phyloP scores from a whole-genome alignment of 2,888 invertebrate species.

The Melolontha melolontha region DNA sequence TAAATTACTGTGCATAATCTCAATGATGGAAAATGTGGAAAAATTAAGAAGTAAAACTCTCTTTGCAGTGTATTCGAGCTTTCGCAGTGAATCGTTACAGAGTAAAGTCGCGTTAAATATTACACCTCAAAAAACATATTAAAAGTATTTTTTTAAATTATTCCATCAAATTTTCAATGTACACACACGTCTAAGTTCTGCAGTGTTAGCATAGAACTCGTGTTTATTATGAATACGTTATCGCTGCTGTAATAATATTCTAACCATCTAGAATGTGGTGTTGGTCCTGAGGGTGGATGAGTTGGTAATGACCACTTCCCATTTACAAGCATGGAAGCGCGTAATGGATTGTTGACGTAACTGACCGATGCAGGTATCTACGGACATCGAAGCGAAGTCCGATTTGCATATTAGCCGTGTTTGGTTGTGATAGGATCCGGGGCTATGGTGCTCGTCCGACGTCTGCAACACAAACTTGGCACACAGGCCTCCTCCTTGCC shows the following conservation, averaged over 20 bases:
- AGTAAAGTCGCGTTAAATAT: too few species aligned
- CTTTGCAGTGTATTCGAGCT: too few species aligned
- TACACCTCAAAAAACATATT: too few species aligned
- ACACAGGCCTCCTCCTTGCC: conserved; percentile 36
- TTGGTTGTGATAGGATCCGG: conserved; percentile 63
- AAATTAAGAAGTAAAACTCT: too few species aligned
- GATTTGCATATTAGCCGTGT: conserved; percentile 64
- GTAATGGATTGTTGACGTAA: conserved; percentile 65
- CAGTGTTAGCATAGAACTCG: not conserved
- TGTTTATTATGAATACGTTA: conserved; percentile 18
- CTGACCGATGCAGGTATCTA: conserved; percentile 65
- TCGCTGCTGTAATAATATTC: conserved; percentile 29
- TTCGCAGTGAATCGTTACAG: too few species aligned
- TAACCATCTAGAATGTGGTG: conserved; percentile 17
- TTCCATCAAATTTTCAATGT: not conserved
- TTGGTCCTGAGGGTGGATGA: conserved; percentile 13
- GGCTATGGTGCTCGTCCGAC: conserved; percentile 51
- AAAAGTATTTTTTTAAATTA: too few species aligned
- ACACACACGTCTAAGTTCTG: not conserved
- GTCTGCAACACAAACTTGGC: conserved; percentile 60
- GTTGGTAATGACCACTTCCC: conserved; percentile 41
- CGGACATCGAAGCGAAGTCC: conserved; percentile 37
- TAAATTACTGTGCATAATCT: too few species aligned
- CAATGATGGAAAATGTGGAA: too few species aligned
- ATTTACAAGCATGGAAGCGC: conserved; percentile 56